phyloP scores from a whole-genome alignment of 2,113 vertebrate species.

The Excalfactoria chinensis region DNA sequence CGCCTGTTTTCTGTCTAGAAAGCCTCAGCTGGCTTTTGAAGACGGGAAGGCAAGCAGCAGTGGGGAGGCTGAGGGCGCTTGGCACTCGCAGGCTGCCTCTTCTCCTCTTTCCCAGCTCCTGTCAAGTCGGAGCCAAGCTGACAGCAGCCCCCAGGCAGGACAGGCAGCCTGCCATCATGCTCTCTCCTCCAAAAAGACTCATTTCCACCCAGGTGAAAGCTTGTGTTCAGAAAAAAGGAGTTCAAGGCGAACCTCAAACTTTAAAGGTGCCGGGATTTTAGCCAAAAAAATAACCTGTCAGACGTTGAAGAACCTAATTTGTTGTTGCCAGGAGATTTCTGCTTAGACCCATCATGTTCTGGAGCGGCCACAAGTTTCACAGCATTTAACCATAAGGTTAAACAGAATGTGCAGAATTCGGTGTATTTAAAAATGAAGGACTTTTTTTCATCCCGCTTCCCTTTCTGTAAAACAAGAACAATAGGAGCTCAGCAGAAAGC shows the following conservation, averaged over 20 bases:
- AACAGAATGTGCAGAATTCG: background rate
- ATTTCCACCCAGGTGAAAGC: background rate
- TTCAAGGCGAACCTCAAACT: background rate
- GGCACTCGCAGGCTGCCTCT: background rate
- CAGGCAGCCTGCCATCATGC: background rate
- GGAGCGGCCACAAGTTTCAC: background rate
- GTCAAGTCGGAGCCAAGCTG: background rate
- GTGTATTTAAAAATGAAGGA: background rate
- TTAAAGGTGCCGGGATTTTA: background rate
- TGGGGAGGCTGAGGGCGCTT: background rate
- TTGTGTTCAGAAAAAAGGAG: background rate
- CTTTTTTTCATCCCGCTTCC: background rate
- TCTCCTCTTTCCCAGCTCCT: background rate
- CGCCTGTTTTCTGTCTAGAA: background rate
- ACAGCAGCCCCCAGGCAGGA: background rate
- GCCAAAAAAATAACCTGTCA: background rate
- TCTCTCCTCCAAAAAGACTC: background rate
- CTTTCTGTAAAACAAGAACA: background rate
- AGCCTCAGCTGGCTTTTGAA: background rate
- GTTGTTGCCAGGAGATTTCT: background rate
- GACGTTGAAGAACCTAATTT: background rate
- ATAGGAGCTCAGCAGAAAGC: background rate
- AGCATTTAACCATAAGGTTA: background rate
- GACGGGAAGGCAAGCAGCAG: background rate
- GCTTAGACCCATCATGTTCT: background rate